Conservation (phyloP, 53 echinoderm and acorn worm genomes). For the Actinopyga echinites region DNA sequence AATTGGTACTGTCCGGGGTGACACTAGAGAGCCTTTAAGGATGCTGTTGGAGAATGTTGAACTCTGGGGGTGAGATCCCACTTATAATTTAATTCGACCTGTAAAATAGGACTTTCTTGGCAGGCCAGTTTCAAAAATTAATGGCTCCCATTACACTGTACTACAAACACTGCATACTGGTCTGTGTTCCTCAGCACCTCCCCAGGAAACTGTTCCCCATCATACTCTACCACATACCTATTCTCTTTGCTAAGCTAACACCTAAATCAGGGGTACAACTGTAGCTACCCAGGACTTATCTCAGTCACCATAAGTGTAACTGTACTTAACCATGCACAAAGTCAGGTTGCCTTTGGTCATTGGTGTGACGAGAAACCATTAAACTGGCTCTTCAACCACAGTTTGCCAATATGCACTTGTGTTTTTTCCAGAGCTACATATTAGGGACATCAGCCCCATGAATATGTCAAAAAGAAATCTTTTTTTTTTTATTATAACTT, state of each 20-base stretch:
- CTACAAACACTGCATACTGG: not conserved
- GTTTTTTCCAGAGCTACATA: not conserved
- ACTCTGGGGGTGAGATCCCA: not conserved
- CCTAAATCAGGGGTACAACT: not conserved
- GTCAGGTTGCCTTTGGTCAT: too few relatives aligned
- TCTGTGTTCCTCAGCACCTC: not conserved
- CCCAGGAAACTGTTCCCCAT: not conserved
- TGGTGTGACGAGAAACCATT: not conserved
- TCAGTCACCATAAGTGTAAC: not conserved
- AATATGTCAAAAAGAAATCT: not conserved
- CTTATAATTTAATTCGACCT: not conserved
- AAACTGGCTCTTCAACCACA: not conserved
- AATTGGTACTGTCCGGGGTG: too few relatives aligned
- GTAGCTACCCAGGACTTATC: not conserved
- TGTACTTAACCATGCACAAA: too few relatives aligned
- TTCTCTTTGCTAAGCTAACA: not conserved
- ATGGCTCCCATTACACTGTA: too few relatives aligned
- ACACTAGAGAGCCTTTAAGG: too few relatives aligned
- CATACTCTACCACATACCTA: not conserved
- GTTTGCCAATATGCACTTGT: too few relatives aligned
- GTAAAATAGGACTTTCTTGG: not conserved
- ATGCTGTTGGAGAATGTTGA: not conserved
- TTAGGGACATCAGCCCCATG: not conserved
- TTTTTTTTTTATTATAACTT: not conserved
- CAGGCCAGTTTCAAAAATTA: not conserved